Evolutionary conservation across 2,113 vertebrate genomes (phyloP).

Genomic region (Verasper variegatus): DNA sequence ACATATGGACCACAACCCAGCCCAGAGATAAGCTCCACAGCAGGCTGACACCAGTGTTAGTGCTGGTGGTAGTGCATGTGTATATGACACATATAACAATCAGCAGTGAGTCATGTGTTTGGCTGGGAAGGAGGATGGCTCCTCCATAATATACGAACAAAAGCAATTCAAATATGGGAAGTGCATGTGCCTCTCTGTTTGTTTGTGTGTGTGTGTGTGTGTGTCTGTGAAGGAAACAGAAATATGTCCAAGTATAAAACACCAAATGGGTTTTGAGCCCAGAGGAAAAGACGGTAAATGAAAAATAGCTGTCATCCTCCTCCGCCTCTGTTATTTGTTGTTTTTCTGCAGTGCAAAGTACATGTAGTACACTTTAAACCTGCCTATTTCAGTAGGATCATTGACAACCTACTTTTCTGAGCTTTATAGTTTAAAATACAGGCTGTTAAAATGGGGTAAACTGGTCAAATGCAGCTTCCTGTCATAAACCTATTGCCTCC

Average conservation of each 20-base stretch:
- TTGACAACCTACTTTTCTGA: constrained; percentile 3
- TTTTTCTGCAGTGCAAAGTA: not conserved
- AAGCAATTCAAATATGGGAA: constrained; percentile 3
- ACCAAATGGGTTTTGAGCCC: constrained; percentile 22
- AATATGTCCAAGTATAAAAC: constrained; percentile 34
- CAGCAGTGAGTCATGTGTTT: constrained; percentile 53
- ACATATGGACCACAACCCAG: constrained; percentile 45
- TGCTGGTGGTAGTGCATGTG: constrained; percentile 18
- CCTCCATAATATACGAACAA: not conserved
- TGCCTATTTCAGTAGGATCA: not conserved
- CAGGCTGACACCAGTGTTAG: not conserved
- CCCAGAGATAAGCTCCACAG: constrained; percentile 13
- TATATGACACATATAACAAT: constrained; percentile 36
- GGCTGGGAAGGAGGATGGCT: constrained; percentile 14
- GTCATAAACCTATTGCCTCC: too few relatives aligned
- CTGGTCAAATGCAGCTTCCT: not conserved
- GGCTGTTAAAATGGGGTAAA: not conserved
- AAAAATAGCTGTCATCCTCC: not conserved
- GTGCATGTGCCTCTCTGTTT: not conserved
- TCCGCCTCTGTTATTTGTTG: constrained; percentile 5
- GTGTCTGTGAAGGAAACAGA: constrained; percentile 8
- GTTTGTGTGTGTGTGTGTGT: not conserved
- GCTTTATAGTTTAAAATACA: not conserved
- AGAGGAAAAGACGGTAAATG: not conserved
- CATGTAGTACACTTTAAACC: not conserved